Evolutionary conservation across 2,797 vertebrate species (phyloP).

Genomic region (Gymnocypris eckloni): DNA sequence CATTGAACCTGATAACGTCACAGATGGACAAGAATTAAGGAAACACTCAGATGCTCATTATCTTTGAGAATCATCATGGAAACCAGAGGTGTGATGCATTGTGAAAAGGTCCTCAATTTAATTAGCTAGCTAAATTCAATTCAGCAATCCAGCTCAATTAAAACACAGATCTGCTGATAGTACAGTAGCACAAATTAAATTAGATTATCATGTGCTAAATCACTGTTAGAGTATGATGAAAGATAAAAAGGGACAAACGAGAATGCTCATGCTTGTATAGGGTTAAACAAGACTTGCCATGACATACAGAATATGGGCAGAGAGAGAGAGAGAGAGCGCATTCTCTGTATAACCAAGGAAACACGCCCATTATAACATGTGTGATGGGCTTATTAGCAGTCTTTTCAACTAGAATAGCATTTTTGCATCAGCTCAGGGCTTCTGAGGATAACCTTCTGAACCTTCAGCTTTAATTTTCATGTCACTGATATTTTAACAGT

Average conservation of each 20-base stretch:
- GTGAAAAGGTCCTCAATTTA: background rate
- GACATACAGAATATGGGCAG: background rate
- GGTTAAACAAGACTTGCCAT: background rate
- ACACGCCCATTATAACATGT: background rate
- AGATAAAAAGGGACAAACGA: background rate
- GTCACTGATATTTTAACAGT: conserved; percentile 9
- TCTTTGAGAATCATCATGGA: background rate
- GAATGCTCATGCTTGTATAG: background rate
- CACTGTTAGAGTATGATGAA: too few species aligned
- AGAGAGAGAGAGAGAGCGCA: conserved; percentile 3
- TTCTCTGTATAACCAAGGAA: conserved; percentile 13
- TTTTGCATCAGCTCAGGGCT: background rate
- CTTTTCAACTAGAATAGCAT: background rate
- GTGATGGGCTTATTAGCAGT: conserved; percentile 5
- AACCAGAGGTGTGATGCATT: background rate
- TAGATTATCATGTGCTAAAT: background rate
- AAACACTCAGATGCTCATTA: conserved; percentile 1
- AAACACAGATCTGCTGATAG: background rate
- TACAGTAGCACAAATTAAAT: background rate
- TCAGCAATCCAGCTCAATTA: background rate
- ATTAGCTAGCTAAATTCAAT: conserved; percentile 12
- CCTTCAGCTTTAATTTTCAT: background rate
- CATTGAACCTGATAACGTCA: background rate
- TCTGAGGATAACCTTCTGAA: background rate
- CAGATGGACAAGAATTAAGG: background rate